Evolutionary conservation across 2,888 invertebrate genomes (phyloP).

Genomic region (Melieria omissa): DNA sequence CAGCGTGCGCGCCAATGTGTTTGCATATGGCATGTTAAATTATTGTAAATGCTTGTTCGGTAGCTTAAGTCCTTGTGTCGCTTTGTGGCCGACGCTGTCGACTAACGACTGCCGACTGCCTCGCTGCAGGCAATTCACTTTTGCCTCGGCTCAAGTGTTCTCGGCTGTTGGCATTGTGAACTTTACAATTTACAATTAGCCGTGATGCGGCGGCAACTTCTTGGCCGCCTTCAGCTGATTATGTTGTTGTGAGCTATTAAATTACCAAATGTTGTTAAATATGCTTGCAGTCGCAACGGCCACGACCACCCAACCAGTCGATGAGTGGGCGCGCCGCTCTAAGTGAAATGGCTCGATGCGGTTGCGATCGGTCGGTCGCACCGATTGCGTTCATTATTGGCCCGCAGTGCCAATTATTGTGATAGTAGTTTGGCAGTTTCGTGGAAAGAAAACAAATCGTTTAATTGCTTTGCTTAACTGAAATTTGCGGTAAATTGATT

Average conservation of each 20-base stretch:
- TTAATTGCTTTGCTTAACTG: too few species aligned
- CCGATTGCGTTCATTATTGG: too few species aligned
- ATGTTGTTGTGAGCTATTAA: slow-evolving; percentile 33
- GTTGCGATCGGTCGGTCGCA: background rate
- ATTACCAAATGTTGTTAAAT: slow-evolving; percentile 29
- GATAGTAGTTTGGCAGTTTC: too few species aligned
- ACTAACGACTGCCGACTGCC: background rate
- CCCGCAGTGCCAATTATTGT: too few species aligned
- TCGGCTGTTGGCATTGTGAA: slow-evolving; percentile 18
- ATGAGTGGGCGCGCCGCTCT: background rate
- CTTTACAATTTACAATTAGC: slow-evolving; percentile 25
- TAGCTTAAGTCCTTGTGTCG: background rate
- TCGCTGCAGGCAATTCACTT: background rate
- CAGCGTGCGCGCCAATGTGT: slow-evolving; percentile 19
- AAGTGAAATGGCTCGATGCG: too few species aligned
- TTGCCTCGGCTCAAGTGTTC: background rate
- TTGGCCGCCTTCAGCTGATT: slow-evolving; percentile 17
- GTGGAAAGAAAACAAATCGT: too few species aligned
- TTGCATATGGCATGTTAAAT: slow-evolving; percentile 37
- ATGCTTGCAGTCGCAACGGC: slow-evolving; percentile 10
- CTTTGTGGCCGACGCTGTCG: background rate
- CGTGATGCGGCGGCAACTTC: slow-evolving; percentile 11
- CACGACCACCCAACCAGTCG: background rate
- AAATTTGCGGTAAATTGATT: too few species aligned
- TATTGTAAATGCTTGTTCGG: slow-evolving; percentile 24